These are phyloP conservation scores for Lepidonotus clava DNA, from an alignment of 2,888 invertebrate species.

Conservation along the genomic window DNA sequence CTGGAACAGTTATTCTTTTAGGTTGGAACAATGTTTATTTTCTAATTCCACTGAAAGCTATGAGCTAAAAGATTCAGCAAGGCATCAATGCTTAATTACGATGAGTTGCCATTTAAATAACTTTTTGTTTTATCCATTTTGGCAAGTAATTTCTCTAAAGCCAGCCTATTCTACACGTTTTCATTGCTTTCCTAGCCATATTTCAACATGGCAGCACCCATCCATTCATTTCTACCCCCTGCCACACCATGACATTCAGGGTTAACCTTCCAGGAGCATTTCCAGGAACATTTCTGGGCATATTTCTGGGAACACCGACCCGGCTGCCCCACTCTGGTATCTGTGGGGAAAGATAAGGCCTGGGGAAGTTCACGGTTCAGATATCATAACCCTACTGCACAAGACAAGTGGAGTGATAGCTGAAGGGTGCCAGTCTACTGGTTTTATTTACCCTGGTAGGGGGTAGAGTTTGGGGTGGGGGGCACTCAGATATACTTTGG, in stretches of 20 bases:
- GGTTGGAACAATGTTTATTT: too few species aligned
- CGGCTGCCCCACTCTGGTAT: not conserved
- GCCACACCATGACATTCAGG: not conserved
- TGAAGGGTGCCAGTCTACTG: not conserved
- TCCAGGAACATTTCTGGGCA: not conserved
- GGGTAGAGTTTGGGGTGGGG: not conserved
- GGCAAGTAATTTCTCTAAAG: too few species aligned
- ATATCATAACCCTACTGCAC: not conserved
- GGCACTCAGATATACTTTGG: too few species aligned
- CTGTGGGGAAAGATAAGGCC: not conserved
- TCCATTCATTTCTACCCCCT: conserved; percentile 31
- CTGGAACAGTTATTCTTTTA: too few species aligned
- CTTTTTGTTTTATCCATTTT: too few species aligned
- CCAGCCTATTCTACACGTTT: too few species aligned
- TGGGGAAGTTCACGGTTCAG: not conserved
- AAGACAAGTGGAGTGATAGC: not conserved
- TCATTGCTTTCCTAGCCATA: not conserved
- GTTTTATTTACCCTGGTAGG: too few species aligned
- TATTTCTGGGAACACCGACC: not conserved
- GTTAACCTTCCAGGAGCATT: not conserved
- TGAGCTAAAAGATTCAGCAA: too few species aligned
- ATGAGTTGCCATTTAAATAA: too few species aligned
- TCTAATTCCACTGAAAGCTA: too few species aligned
- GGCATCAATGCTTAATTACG: too few species aligned
- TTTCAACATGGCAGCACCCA: not conserved